phyloP scores from a whole-genome alignment of 2,888 invertebrate genomes.

The Microplitis manilae region DNA sequence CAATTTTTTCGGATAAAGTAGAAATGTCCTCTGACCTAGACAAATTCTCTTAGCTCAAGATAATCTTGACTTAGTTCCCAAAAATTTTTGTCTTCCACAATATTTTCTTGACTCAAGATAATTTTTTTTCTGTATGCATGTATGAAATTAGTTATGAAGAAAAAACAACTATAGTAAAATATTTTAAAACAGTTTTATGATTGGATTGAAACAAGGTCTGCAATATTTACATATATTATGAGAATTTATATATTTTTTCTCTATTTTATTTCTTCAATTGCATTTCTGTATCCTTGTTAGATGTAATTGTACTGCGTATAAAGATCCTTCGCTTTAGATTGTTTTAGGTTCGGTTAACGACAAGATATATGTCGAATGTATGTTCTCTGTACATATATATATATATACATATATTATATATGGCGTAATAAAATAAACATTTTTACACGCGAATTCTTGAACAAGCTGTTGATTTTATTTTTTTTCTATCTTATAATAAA shows the following conservation, averaged over 20 bases:
- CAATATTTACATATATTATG: not conserved
- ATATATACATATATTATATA: not conserved
- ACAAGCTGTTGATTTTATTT: not conserved
- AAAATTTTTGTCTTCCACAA: no score
- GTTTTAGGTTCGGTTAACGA: not conserved
- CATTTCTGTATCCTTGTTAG: not conserved
- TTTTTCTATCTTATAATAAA: no score
- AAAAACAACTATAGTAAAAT: no score
- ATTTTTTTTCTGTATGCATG: no score
- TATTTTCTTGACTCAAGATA: no score
- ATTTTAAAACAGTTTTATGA: not conserved
- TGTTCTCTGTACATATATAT: not conserved
- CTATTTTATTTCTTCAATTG: not conserved
- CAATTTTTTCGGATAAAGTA: no score
- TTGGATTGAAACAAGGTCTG: not conserved
- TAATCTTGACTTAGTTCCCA: no score
- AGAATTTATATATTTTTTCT: not conserved
- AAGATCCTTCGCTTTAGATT: not conserved
- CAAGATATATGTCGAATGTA: not conserved
- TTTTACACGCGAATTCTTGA: not conserved
- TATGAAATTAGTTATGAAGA: no score
- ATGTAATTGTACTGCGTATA: not conserved
- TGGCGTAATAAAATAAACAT: not conserved
- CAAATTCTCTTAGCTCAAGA: no score
- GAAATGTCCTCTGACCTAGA: no score